Evolutionary conservation across 2,113 vertebrate species (phyloP), one percentile per base, ranked within the genome.

Genomic region (Sinosuthora webbiana): DNA sequence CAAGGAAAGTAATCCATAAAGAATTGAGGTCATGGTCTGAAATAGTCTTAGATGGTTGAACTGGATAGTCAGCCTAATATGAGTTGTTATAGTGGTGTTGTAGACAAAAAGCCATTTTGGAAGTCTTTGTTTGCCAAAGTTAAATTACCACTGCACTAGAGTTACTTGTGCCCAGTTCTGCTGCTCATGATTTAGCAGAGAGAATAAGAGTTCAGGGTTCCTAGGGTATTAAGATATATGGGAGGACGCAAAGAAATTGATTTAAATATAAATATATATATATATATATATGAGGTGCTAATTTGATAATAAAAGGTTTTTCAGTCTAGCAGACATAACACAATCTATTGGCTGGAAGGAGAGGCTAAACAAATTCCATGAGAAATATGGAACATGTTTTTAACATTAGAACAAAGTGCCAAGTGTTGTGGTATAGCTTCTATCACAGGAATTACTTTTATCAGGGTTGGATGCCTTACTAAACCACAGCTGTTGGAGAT

Each of bases 391-490:
- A 96, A 83, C 64, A 60, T 0, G 20, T 93, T 97, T 94, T 81
- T 90, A 95, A 81, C 73, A 78, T 83, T 60, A 87, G 80, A 94
- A 81, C 17, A n/a, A 92, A 92, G 76, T 89, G 86, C 93, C 95
- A 97, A 96, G 91, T 67, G 35, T 84, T 96, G 95, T 92, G 89
- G 94, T 92, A 92, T 65, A 94, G 24, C 80, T 92, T 92, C 89
- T 95, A 92, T 96, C 90, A 81, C 71, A 92, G 64, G 83, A 96
- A 96, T 95, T 94, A 70, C 50, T 97, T 95, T 93, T 97, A 97
- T 93, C 76, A 0, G 30, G 55, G 24, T 90, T 95, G 83, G 91
- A 94, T 1, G 31, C 79, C 75, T 93, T 78, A 84, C 60, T 70
- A 94, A 96, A 93, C 91, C 93, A 94, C 94, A 96, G 89, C 76